Evolutionary conservation across 2,113 vertebrate genomes (phyloP), one percentile per base, ranked within the genome.

Genomic region (human): DNA sequence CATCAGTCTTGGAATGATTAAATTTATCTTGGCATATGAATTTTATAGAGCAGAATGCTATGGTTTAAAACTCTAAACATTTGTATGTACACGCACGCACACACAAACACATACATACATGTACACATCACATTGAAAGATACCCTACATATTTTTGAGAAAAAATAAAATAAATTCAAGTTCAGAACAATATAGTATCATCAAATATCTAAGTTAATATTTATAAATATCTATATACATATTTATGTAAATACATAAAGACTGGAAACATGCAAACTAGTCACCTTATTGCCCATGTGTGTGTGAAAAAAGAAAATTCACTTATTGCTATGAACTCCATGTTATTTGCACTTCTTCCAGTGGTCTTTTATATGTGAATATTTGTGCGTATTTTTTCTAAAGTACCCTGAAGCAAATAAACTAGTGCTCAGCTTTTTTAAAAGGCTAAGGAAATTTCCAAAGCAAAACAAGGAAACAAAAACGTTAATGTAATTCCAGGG

Each of bases 371-470:
- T 70, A 82, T 0, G 22, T 20, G 25, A 68, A 35, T 93, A 61
- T 76, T 48, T 70, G 48, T 64, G n/a, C 45, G 7, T 12, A 50
- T 14, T 43, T 32, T 81, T 85, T 81, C 89, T 9, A 61, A 80
- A 90, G 23, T 82, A 91, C 30, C 25, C 43, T 35, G 43, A 81
- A n/a, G 2, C 40, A 80, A 61, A 38, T 80, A 89, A 95, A 48
- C 55, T 38, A 52, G 30, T 64, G 14, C 64, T 89, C 9, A 89
- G 38, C 17, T 68, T 96, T 85, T 52, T 73, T 85, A 93, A 20
- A 90, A 85, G 78, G 57, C 35, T 57, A 52, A 96, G 22, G 45
- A 23, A 25, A 35, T 96, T 96, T 55, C 17, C 52, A 90, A 95
- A 88, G n/a, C 18, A 48, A 89, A 94, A 35, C 7, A 8, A n/a